phyloP scores from a whole-genome alignment of 2,888 invertebrate genomes.

The Helicoverpa assulta region DNA sequence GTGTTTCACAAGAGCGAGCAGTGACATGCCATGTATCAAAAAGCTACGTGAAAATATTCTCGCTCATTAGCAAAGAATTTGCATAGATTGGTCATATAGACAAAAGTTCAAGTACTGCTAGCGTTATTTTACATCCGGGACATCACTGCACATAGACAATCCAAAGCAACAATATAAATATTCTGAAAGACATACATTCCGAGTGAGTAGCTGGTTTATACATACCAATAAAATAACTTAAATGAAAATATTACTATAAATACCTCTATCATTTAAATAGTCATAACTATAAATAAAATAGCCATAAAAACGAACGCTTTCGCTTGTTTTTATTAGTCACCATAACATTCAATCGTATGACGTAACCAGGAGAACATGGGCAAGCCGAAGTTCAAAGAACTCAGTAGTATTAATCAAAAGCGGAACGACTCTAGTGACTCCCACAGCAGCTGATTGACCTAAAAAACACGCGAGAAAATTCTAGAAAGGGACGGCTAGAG shows the following conservation, averaged over 20 bases:
- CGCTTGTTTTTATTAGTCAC: conserved; percentile 16
- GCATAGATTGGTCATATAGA: conserved; percentile 50
- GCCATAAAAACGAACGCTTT: conserved; percentile 15
- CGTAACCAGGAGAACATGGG: conserved; percentile 44
- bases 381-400: conserved; percentile 59
- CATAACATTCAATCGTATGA: conserved; percentile 41
- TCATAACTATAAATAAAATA: conserved; percentile 16
- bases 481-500: conserved; percentile 68
- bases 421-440: conserved; percentile 40
- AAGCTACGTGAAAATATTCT: conserved; percentile 41
- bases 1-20: conserved; percentile 46
- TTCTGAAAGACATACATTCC: conserved; percentile 8
- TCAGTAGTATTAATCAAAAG: conserved; percentile 62
- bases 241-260: conserved; percentile 4
- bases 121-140: conserved; percentile 34
- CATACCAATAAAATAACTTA: conserved; percentile 11
- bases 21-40: conserved; percentile 46
- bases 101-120: conserved; percentile 27
- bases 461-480: conserved; percentile 64
- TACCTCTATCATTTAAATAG: conserved; percentile 16
- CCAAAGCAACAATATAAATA: neutral
- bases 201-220: neutral
- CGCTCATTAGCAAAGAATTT: conserved; percentile 49
- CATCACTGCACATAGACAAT: conserved; percentile 21
- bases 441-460: conserved; percentile 75